Conservation (phyloP, 2,797 vertebrate species). For the Neoniphon sammara region DNA sequence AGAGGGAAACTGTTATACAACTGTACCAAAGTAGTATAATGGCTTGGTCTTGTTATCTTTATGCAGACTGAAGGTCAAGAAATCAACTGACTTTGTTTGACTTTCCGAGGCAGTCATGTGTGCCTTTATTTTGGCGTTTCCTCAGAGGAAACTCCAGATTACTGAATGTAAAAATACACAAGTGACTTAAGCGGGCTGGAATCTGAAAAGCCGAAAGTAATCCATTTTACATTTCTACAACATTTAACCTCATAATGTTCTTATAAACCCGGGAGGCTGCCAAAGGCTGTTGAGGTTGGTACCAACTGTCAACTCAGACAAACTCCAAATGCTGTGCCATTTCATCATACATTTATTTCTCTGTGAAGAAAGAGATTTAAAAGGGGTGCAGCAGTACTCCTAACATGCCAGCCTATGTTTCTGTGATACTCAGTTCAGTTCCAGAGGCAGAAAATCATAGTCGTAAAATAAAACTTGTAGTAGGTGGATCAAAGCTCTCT, state of each 20-base stretch:
- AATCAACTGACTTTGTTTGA: constrained; percentile 70
- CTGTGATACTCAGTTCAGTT: not conserved
- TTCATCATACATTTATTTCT: not conserved
- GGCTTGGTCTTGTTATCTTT: constrained; percentile 24
- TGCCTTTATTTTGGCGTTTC: constrained; percentile 64
- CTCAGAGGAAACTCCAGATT: constrained; percentile 67
- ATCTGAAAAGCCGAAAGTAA: constrained; percentile 51
- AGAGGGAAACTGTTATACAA: constrained; percentile 27
- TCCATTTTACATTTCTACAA: constrained; percentile 24
- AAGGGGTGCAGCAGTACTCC: not conserved
- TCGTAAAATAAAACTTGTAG: not conserved
- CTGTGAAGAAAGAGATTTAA: not conserved
- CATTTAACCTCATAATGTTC: constrained; percentile 2
- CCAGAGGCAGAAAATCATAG: not conserved
- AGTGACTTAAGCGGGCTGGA: constrained; percentile 44
- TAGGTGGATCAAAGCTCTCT: not conserved
- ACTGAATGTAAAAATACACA: constrained; percentile 57
- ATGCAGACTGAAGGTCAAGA: constrained; percentile 52
- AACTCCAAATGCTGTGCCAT: not conserved
- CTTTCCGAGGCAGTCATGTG: constrained; percentile 58
- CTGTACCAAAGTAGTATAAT: constrained; percentile 20
- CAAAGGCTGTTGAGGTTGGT: not conserved
- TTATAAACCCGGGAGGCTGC: not conserved
- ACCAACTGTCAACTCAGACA: constrained; percentile 3
- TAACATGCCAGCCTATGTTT: not conserved